Conservation (phyloP, 2,888 invertebrate species). For the Chymomyza procnemis region DNA sequence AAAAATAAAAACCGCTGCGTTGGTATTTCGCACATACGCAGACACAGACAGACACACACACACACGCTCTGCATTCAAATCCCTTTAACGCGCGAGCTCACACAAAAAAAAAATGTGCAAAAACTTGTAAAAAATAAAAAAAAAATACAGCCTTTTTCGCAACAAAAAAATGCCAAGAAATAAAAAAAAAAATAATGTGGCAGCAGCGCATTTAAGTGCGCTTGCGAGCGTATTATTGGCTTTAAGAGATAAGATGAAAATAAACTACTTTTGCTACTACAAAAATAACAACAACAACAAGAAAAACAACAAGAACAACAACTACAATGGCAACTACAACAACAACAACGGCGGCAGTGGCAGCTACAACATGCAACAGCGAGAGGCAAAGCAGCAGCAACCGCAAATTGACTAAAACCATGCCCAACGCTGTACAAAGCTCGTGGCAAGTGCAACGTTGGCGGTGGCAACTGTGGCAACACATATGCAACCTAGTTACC, state of each 20-base stretch:
- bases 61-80: conserved; percentile 29
- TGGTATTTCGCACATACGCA: conserved; percentile 24
- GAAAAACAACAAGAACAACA: conserved; percentile 73
- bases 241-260: conserved; percentile 73
- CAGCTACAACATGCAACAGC: conserved; percentile 18
- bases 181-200: conserved; percentile 34
- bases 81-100: conserved; percentile 30
- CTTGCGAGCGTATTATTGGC: conserved; percentile 71
- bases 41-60: conserved; percentile 3
- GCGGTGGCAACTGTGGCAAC: conserved; percentile 34
- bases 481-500: not conserved
- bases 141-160: conserved; percentile 4
- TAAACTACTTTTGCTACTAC: conserved; percentile 66
- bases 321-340: conserved; percentile 61
- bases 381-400: conserved; percentile 47
- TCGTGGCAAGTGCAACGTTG: conserved; percentile 18
- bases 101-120: conserved; percentile 20
- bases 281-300: not conserved
- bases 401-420: conserved; percentile 72
- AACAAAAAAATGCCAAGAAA: conserved; percentile 29
- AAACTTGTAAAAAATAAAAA: not conserved
- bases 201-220: conserved; percentile 66
- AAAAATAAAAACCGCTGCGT: conserved; percentile 3
- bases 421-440: conserved; percentile 30
- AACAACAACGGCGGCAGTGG: not conserved